Evolutionary conservation across 2,888 invertebrate species (phyloP).

Genomic region (Bedellia somnulentella): DNA sequence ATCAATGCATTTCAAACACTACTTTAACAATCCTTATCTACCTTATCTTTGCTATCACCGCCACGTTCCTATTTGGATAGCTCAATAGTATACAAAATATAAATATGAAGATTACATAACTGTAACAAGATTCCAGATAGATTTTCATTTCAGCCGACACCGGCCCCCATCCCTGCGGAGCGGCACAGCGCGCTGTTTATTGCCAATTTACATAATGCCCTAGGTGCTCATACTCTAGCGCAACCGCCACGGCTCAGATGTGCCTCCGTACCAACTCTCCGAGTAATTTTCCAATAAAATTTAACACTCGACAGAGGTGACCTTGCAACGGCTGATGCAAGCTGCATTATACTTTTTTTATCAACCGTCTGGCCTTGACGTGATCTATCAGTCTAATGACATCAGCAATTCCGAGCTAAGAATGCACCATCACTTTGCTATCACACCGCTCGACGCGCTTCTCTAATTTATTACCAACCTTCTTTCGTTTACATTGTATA

Average conservation of each 20-base stretch:
- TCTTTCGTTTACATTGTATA: conserved; percentile 1
- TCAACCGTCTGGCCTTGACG: conserved; percentile 2
- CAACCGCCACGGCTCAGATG: not conserved
- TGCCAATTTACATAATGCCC: conserved; percentile 6
- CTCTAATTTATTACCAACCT: not conserved
- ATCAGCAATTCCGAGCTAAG: conserved; percentile 1
- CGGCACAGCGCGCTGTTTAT: conserved; percentile 3
- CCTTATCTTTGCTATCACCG: too few relatives aligned
- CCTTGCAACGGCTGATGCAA: not conserved
- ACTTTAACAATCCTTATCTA: too few relatives aligned
- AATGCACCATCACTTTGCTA: not conserved
- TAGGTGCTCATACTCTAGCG: not conserved
- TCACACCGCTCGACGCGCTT: not conserved
- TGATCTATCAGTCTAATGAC: conserved; percentile 2
- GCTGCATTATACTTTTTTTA: not conserved
- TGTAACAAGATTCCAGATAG: too few relatives aligned
- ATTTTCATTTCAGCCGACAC: too few relatives aligned
- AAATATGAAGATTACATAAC: too few relatives aligned
- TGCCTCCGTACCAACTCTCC: too few relatives aligned
- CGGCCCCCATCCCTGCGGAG: not conserved
- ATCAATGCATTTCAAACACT: too few relatives aligned
- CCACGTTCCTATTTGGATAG: too few relatives aligned
- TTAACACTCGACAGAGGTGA: not conserved
- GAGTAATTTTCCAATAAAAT: conserved; percentile 5
- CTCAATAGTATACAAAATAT: too few relatives aligned